A percentile compares a stretch with the other conserved stretches of the same genome.
These are phyloP conservation scores for Yponomeuta malinellus DNA, from an alignment of 2,888 invertebrate genomes.

Conservation along the genomic window DNA sequence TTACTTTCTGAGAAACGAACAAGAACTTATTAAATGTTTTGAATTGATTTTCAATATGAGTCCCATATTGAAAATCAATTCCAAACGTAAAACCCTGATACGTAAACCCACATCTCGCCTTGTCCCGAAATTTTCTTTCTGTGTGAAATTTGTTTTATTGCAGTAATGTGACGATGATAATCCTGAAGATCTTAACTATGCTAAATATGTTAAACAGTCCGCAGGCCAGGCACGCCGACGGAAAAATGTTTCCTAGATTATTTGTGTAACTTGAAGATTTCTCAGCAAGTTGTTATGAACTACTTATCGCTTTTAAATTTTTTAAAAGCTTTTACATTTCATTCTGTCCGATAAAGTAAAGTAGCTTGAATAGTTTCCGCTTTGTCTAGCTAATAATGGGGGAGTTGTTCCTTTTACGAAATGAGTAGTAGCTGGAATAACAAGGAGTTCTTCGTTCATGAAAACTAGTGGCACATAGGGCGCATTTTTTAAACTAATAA, in stretches of 20 bases:
- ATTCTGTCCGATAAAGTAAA: constrained; percentile 27
- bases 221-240: constrained; percentile 31
- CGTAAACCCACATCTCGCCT: no score
- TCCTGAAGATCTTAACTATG: not conserved
- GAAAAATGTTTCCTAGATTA: constrained; percentile 47
- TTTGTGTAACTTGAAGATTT: constrained; percentile 48
- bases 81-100: no score
- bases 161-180: not conserved
- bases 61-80: no score
- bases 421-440: not conserved
- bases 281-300: constrained; percentile 41
- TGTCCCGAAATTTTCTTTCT: no score
- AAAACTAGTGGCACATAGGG: not conserved
- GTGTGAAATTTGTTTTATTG: not conserved
- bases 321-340: constrained; percentile 48
- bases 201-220: not conserved
- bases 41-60: no score
- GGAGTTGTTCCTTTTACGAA: not conserved
- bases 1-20: no score
- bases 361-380: constrained; percentile 24
- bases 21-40: no score
- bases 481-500: not conserved
- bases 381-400: constrained; percentile 1
- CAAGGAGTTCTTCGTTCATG: not conserved
- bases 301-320: constrained; percentile 43